Conservation (phyloP, 2,888 invertebrate species). For the Limnephilus auricula region DNA sequence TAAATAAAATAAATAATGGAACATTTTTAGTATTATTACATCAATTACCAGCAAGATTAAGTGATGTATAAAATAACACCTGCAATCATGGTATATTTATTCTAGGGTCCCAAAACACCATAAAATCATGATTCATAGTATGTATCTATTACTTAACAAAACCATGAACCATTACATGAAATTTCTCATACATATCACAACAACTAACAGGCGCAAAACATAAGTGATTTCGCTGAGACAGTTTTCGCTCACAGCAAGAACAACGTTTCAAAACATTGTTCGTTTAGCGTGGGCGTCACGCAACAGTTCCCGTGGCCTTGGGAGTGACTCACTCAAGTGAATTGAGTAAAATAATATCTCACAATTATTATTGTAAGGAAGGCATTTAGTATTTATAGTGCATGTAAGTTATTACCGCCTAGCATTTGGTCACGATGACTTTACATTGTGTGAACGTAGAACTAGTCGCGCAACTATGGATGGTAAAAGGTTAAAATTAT, state of each 20-base stretch:
- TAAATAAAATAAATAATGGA: no score
- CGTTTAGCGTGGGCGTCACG: slow-evolving; percentile 32
- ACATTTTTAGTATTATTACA: no score
- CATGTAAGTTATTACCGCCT: background rate
- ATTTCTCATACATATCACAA: background rate
- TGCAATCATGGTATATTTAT: background rate
- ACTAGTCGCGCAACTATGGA: background rate
- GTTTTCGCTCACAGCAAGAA: background rate
- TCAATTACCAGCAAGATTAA: no score
- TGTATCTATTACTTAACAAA: background rate
- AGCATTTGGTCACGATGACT: slow-evolving; percentile 2
- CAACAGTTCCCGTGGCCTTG: slow-evolving; percentile 45
- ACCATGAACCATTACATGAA: background rate
- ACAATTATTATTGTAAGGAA: slow-evolving; percentile 2
- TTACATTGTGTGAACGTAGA: background rate
- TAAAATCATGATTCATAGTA: background rate
- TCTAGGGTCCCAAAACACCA: background rate
- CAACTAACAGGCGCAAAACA: background rate
- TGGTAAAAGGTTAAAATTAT: background rate
- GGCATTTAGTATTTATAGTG: slow-evolving; percentile 2
- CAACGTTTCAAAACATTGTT: slow-evolving; percentile 25
- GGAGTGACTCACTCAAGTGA: slow-evolving; percentile 37
- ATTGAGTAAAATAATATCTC: slow-evolving; percentile 15
- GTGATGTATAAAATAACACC: no score
- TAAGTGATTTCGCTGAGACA: background rate